These are phyloP conservation scores for Burhinus oedicnemus DNA, from an alignment of 2,113 vertebrate species.

Conservation along the genomic window DNA sequence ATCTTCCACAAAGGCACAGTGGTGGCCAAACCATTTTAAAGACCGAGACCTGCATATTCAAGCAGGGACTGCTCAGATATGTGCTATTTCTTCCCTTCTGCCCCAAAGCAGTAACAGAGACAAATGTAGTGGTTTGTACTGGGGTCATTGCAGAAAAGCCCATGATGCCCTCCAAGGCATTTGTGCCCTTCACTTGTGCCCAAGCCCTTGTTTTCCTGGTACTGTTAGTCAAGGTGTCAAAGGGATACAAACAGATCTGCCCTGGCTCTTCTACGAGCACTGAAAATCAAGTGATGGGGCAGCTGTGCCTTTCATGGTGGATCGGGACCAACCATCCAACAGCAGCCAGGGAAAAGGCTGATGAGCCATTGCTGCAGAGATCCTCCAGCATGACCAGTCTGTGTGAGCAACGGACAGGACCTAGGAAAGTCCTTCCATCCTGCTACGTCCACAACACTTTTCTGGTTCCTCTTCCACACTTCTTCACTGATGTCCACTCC, in stretches of 20 bases:
- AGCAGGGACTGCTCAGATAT: neutral
- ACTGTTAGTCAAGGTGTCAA: neutral
- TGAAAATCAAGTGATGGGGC: neutral
- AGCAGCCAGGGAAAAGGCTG: neutral
- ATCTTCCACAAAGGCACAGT: neutral
- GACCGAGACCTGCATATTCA: neutral
- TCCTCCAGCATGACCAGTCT: neutral
- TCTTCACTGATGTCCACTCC: neutral
- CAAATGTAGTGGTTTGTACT: neutral
- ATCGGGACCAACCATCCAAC: neutral
- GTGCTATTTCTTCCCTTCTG: neutral
- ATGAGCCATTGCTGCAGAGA: neutral
- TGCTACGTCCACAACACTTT: neutral
- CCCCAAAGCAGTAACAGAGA: neutral
- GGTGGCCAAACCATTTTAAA: neutral
- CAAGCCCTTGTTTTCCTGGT: neutral
- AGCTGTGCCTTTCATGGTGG: neutral
- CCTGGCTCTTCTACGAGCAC: neutral
- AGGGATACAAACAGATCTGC: neutral
- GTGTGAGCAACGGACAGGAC: neutral
- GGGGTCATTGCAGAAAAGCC: neutral
- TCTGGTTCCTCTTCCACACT: neutral
- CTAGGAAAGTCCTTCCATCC: neutral
- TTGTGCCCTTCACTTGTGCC: neutral
- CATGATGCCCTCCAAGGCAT: fast-evolving